Conservation (phyloP, 2,113 vertebrate species). For the Neolamprologus sp. region DNA sequence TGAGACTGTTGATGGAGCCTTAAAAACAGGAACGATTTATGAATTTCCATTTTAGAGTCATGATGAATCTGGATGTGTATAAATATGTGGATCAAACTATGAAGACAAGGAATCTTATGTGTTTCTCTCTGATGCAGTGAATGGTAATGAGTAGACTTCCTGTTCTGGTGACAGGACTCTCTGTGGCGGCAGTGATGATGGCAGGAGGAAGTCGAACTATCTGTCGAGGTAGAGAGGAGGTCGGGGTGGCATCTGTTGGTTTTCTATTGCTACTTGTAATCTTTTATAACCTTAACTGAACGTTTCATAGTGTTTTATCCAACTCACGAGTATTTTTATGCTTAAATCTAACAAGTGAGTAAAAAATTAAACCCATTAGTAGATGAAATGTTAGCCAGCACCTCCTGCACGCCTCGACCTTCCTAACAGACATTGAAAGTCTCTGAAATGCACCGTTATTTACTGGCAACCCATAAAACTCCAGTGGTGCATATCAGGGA, state of each 20-base stretch:
- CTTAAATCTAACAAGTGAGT: neutral
- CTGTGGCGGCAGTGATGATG: neutral
- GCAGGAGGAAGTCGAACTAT: neutral
- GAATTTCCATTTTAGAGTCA: neutral
- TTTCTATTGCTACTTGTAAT: neutral
- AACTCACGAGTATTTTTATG: neutral
- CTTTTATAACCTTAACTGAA: neutral
- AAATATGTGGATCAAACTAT: neutral
- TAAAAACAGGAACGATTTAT: neutral
- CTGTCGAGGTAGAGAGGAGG: rapidly evolving
- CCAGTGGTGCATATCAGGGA: rapidly evolving
- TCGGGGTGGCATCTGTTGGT: neutral
- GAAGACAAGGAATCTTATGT: neutral
- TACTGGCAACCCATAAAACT: neutral
- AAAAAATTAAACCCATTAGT: neutral
- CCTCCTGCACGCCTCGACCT: neutral
- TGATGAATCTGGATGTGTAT: neutral
- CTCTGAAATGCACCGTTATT: neutral
- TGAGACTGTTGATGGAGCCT: rapidly evolving
- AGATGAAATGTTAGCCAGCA: neutral
- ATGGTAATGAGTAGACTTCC: neutral
- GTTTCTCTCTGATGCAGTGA: neutral
- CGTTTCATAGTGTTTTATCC: rapidly evolving
- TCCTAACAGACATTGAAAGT: neutral
- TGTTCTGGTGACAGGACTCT: neutral